Base-by-base conservation (phyloP, 2,888 invertebrate genomes). In the Scaptomyza polygonia region DNA sequence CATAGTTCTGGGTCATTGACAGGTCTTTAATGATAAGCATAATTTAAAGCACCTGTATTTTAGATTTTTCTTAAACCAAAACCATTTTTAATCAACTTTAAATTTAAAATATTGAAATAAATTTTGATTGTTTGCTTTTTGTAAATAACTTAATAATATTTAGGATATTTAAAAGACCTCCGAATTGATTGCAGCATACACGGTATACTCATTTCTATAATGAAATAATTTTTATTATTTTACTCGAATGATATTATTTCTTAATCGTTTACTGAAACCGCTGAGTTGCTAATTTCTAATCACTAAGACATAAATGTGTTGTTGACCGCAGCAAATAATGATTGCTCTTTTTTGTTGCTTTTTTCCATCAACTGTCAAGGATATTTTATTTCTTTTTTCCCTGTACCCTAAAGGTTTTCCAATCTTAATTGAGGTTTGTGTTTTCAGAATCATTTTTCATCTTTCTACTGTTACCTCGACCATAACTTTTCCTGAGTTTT, bases 391-490 rank as follows among this genome's bases (percentile, higher is more conserved):
- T 30, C 16, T 12, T 1, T 3, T 30, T 30, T 16, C 2, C 7
- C n/a, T 29, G 0, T 11, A 48, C 8, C 9, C 14, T 36, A 8
- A 16, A 25, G 25, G 8, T 2, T 44, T 43, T 56, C 21, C 39
- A 39, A 25, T 5, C 29, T 30, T 39, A 49, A 44, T 48, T 39
- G n/a, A 0, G 34, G n/a, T n/a, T 5, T 5, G 56, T 42, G 36
- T 62, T 43, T 27, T 36, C 11, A 29, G 5, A 14, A 44, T 18
- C 69, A 68, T 68, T 68, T 62, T 48, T 68, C 68, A 56, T 69
- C 49, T 63, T 45, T 56, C 54, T 34, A 40, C 43, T 12, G 25
- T 34, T 43, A 49, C 43, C 51, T 59, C 36, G 54, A 42, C 45
- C 47, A 18, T n/a, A 48, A 48, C 11, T 48, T 42, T 44, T 53